Conservation (phyloP, 2,888 invertebrate species). For the Danaus chrysippus region DNA sequence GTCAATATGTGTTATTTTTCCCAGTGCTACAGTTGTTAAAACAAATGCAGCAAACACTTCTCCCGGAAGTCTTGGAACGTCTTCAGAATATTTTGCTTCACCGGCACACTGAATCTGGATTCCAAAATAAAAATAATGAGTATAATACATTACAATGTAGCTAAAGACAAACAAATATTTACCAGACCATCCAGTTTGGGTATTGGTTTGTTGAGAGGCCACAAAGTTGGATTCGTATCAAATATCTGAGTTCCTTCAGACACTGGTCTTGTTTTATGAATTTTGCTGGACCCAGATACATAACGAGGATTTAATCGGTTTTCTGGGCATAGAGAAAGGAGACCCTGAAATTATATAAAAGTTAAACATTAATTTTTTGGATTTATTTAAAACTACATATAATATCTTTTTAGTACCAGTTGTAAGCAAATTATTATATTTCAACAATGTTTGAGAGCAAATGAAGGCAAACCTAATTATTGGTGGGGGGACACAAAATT, state of each 20-base stretch:
- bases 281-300: slow-evolving; percentile 58
- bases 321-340: slow-evolving; percentile 69
- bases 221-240: slow-evolving; percentile 78
- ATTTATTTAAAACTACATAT: no score
- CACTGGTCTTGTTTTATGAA: slow-evolving; percentile 70
- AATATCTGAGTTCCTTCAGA: slow-evolving; percentile 80
- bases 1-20: slow-evolving; percentile 12
- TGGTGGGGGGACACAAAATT: no score
- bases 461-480: no score
- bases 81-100: slow-evolving; percentile 83
- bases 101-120: slow-evolving; percentile 80
- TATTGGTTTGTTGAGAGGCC: slow-evolving; percentile 83
- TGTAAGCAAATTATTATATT: no score
- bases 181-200: slow-evolving; percentile 80
- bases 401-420: no score
- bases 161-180: slow-evolving; percentile 19
- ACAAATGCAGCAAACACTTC: slow-evolving; percentile 84
- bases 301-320: slow-evolving; percentile 55
- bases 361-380: no score
- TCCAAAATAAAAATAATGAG: not conserved
- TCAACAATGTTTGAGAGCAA: no score
- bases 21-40: slow-evolving; percentile 33
- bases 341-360: slow-evolving; percentile 67
- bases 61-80: slow-evolving; percentile 75
- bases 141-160: no score